Percentiles rank a stretch among this genome's conserved stretches.
Conservation (phyloP, 2,888 invertebrate species). For the Nomada flava region DNA sequence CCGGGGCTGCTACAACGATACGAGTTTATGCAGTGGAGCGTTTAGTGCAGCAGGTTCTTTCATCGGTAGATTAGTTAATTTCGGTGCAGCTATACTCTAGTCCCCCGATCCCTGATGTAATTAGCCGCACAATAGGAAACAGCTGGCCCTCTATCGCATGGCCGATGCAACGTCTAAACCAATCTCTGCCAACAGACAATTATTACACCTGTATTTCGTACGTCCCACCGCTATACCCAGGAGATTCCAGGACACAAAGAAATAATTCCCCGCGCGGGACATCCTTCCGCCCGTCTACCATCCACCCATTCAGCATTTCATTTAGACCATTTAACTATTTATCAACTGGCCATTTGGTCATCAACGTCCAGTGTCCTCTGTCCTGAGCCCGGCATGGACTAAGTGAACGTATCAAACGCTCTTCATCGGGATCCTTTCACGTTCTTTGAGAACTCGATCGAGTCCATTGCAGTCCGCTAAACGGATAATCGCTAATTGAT, state of each 20-base stretch:
- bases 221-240: constrained; percentile 40
- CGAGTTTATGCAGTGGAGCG: constrained; percentile 57
- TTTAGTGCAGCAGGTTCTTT: constrained; percentile 76
- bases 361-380: not conserved
- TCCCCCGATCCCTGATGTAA: constrained; percentile 80
- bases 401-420: not conserved
- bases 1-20: constrained; percentile 32
- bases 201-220: constrained; percentile 74
- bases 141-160: constrained; percentile 74
- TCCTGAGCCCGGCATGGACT: not conserved
- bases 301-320: not conserved
- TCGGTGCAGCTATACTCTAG: constrained; percentile 68
- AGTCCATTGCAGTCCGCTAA: constrained; percentile 27
- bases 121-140: constrained; percentile 82
- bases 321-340: not conserved
- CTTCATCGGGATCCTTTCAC: constrained; percentile 3
- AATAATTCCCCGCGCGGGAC: constrained; percentile 36
- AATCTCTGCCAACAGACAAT: constrained; percentile 77
- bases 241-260: constrained; percentile 26
- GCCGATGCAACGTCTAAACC: constrained; percentile 75
- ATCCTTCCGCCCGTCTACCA: no score
- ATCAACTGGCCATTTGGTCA: not conserved
- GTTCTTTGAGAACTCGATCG: constrained; percentile 18
- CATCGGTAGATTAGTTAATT: constrained; percentile 81
- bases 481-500: constrained; percentile 58